These are phyloP conservation scores for Pemphredon lugubris DNA, from an alignment of 2,888 invertebrate genomes.

Conservation along the genomic window DNA sequence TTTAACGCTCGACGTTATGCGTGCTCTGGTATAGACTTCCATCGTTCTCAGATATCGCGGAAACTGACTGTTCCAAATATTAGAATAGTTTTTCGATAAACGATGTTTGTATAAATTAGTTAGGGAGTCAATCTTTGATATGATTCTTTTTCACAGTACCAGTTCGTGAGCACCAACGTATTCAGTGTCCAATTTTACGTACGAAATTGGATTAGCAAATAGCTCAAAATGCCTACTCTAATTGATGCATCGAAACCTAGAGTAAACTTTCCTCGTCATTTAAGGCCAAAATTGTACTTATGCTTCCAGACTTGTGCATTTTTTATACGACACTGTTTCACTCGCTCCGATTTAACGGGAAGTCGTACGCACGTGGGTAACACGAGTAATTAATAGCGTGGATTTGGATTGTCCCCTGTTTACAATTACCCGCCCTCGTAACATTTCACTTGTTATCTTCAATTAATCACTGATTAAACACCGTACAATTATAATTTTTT, in stretches of 20 bases:
- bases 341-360: constrained; percentile 13
- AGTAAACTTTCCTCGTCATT: constrained; percentile 26
- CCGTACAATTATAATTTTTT: background rate
- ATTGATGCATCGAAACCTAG: constrained; percentile 57
- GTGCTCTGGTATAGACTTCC: too few species aligned
- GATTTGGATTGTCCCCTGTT: constrained; percentile 4
- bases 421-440: too few species aligned
- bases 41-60: too few species aligned
- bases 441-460: constrained; percentile 33
- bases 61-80: too few species aligned
- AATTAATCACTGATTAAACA: background rate
- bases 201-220: too few species aligned
- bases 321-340: constrained; percentile 62
- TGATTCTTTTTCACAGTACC: too few species aligned
- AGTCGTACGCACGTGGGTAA: background rate
- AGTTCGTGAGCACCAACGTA: too few species aligned
- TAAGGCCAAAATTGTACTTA: constrained; percentile 67
- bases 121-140: too few species aligned
- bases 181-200: too few species aligned
- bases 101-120: too few species aligned
- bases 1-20: too few species aligned
- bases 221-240: constrained; percentile 13
- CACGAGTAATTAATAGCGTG: background rate
- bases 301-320: constrained; percentile 66
- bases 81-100: too few species aligned